Conservation (phyloP, 2,113 vertebrate genomes). For the Onychostoma macrolepis region DNA sequence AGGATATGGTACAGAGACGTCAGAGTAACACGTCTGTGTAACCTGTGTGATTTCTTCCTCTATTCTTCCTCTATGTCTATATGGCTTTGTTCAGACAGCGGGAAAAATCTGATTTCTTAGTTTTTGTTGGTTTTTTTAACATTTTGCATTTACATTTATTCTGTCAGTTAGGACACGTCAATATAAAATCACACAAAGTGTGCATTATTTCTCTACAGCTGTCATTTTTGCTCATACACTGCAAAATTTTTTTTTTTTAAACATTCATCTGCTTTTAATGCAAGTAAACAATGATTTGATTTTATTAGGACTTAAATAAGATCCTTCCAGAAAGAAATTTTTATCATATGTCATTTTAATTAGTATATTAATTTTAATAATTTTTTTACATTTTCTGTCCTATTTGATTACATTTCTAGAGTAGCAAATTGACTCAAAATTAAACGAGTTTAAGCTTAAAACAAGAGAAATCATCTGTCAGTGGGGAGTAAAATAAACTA, state of each 20-base stretch:
- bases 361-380: no score
- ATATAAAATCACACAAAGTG: background rate
- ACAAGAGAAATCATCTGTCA: no score
- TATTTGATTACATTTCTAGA: background rate
- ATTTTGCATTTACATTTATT: background rate
- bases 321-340: background rate
- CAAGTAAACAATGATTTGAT: background rate
- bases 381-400: no score
- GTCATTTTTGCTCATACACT: background rate
- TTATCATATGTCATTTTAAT: no score
- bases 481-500: background rate
- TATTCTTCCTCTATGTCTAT: background rate
- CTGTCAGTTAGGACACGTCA: background rate
- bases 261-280: no score
- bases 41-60: background rate
- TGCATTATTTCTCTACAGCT: background rate
- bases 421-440: background rate
- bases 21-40: conserved; percentile 45
- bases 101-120: background rate
- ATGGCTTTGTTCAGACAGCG: background rate
- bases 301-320: background rate
- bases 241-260: background rate
- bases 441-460: background rate
- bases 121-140: no score
- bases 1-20: background rate